These are phyloP conservation scores for Tortrix viridana DNA, from an alignment of 2,888 invertebrate genomes.

Conservation along the genomic window DNA sequence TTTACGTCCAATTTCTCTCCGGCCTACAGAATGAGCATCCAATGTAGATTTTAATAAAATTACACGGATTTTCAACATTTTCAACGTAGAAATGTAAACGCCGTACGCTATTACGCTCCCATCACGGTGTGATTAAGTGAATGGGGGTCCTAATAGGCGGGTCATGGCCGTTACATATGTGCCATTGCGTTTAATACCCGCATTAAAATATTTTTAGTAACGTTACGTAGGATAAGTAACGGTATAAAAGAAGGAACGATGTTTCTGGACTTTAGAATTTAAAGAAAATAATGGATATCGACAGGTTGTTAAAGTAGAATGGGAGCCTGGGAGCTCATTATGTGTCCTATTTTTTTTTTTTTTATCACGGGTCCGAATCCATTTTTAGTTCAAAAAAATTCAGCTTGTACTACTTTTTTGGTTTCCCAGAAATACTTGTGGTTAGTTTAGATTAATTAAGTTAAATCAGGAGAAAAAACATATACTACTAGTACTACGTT, in stretches of 20 bases:
- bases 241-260: too few relatives aligned
- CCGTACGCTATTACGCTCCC: constrained; percentile 30
- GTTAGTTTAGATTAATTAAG: too few relatives aligned
- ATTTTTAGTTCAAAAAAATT: too few relatives aligned
- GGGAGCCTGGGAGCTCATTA: too few relatives aligned
- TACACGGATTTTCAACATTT: constrained; percentile 19
- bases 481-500: too few relatives aligned
- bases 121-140: constrained; percentile 36
- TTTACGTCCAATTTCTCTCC: constrained; percentile 11
- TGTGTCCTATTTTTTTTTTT: too few relatives aligned
- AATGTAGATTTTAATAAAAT: constrained; percentile 20
- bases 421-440: too few relatives aligned
- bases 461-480: too few relatives aligned
- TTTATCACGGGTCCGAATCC: too few relatives aligned
- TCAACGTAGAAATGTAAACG: constrained; percentile 26
- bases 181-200: constrained; percentile 26
- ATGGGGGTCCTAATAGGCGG: constrained; percentile 36
- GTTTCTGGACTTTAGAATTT: too few relatives aligned
- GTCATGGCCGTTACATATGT: constrained; percentile 28
- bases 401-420: too few relatives aligned
- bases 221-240: constrained; percentile 9
- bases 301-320: neutral
- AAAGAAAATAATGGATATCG: neutral
- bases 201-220: constrained; percentile 32
- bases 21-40: constrained; percentile 15